Evolutionary conservation across 2,797 vertebrate species (phyloP).

Genomic region (Hipposideros larvatus): DNA sequence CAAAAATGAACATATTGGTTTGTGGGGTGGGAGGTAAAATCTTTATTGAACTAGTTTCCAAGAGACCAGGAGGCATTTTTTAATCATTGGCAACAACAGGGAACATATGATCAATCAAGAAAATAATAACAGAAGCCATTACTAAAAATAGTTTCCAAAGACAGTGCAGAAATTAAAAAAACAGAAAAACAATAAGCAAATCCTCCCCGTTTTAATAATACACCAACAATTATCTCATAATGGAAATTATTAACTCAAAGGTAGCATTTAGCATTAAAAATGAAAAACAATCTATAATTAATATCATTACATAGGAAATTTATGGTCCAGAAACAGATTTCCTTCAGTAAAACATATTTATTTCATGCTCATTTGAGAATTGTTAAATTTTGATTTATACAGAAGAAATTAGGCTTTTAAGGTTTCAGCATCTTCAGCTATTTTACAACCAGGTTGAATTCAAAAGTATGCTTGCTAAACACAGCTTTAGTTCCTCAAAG

Average conservation of each 20-base stretch:
- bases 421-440: slow-evolving; percentile 8
- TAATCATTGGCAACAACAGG: slow-evolving; percentile 67
- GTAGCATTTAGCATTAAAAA: slow-evolving; percentile 22
- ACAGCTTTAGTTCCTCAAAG: background rate
- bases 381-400: background rate
- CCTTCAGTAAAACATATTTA: background rate
- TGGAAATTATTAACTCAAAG: background rate
- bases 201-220: slow-evolving; percentile 37
- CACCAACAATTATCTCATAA: background rate
- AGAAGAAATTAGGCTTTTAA: slow-evolving; percentile 24
- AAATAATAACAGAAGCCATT: slow-evolving; percentile 74
- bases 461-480: background rate
- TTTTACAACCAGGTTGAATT: slow-evolving; percentile 9
- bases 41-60: slow-evolving; percentile 67
- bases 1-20: slow-evolving; percentile 71
- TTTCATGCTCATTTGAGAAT: background rate
- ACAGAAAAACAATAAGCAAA: slow-evolving; percentile 48
- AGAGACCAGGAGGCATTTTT: slow-evolving; percentile 67
- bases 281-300: slow-evolving; percentile 46
- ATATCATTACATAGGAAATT: background rate
- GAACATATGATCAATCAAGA: slow-evolving; percentile 75
- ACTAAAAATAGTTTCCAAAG: slow-evolving; percentile 73
- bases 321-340: background rate
- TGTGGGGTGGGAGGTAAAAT: slow-evolving; percentile 65
- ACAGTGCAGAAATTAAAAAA: slow-evolving; percentile 22